A percentile compares a stretch with the other conserved stretches of the same genome.
These are phyloP conservation scores for Callipepla squamata DNA, from an alignment of 2,113 vertebrate species.

Conservation along the genomic window DNA sequence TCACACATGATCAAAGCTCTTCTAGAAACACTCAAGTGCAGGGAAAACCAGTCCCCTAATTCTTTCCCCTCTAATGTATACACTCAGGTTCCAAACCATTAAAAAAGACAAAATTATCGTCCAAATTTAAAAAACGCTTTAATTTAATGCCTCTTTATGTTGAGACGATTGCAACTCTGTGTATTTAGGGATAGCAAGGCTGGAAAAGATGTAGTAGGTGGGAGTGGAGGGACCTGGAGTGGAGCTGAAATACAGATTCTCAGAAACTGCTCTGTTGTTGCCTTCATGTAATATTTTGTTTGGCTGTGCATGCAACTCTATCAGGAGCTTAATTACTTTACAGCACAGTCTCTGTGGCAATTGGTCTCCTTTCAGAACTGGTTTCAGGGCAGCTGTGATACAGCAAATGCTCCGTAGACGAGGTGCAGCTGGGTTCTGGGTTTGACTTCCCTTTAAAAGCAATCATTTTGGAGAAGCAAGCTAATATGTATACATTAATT, in stretches of 20 bases:
- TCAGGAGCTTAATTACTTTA: slow-evolving; percentile 15
- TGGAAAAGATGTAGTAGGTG: neutral
- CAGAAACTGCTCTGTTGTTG: neutral
- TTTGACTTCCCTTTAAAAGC: neutral
- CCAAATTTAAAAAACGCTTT: neutral
- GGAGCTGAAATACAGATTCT: neutral
- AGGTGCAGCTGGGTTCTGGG: neutral
- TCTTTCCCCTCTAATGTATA: neutral
- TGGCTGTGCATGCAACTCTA: neutral
- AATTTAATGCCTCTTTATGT: neutral
- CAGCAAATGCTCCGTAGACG: neutral
- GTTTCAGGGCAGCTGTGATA: slow-evolving; percentile 32
- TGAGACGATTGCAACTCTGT: neutral
- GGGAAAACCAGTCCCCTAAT: neutral
- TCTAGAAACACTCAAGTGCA: slow-evolving; percentile 20
- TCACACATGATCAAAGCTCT: slow-evolving; percentile 49
- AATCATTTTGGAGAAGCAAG: neutral
- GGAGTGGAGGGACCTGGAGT: neutral
- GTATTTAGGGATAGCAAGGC: neutral
- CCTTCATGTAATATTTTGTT: slow-evolving; percentile 4
- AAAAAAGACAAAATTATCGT: neutral
- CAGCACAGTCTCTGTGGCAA: slow-evolving; percentile 14
- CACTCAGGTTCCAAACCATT: neutral
- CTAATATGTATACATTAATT: neutral
- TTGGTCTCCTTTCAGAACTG: slow-evolving; percentile 21